Evolutionary conservation across 2,113 vertebrate genomes (phyloP).

Genomic region (Campylomormyrus numenius): DNA sequence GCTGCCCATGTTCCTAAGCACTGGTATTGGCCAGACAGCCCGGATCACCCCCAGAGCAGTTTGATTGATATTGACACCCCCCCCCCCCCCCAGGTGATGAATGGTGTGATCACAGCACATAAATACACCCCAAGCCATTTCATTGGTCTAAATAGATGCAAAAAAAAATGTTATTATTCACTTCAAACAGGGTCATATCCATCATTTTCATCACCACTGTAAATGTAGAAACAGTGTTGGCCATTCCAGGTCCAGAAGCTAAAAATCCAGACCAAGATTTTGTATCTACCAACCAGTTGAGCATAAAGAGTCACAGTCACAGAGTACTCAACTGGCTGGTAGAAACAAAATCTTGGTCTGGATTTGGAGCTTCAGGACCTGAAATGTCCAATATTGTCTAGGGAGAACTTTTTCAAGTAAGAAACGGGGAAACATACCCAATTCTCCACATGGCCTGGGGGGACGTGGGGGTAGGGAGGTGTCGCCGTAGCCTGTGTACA

Average conservation of each 20-base stretch:
- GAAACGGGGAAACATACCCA: not conserved
- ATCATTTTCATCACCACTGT: not conserved
- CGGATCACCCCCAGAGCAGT: not conserved
- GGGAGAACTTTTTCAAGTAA: not conserved
- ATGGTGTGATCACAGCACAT: not conserved
- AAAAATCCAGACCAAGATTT: too few relatives aligned
- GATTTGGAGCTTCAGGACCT: too few relatives aligned
- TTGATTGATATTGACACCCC: not conserved
- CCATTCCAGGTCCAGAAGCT: too few relatives aligned
- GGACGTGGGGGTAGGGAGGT: not conserved
- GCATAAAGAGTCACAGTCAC: too few relatives aligned
- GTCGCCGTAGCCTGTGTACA: not conserved
- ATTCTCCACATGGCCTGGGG: not conserved
- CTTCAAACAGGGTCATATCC: not conserved
- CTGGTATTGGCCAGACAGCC: not conserved
- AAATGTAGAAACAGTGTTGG: not conserved
- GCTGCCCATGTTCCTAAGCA: not conserved
- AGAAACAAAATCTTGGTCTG: too few relatives aligned
- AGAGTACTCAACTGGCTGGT: too few relatives aligned
- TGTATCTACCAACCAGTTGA: too few relatives aligned
- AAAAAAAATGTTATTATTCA: not conserved
- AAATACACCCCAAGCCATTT: not conserved
- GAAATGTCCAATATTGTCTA: too few relatives aligned
- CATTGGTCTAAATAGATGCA: not conserved
- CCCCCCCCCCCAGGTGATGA: not conserved